These are phyloP conservation scores for Propithecus deckenii DNA, from an alignment of 2,797 vertebrate genomes.

Conservation along the genomic window DNA sequence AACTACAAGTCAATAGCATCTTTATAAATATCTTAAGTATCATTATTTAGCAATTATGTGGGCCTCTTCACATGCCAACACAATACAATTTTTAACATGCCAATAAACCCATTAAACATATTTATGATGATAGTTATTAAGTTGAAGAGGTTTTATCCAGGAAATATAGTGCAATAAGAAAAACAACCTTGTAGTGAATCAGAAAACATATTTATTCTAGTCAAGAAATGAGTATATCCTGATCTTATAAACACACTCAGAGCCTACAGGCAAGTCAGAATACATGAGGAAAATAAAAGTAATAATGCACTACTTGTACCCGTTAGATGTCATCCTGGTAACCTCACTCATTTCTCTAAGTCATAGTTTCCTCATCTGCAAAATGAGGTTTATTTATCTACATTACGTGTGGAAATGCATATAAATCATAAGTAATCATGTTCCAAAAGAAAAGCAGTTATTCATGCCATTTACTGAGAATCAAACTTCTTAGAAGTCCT, in stretches of 20 bases:
- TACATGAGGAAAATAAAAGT: background rate
- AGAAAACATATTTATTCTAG: slow-evolving; percentile 44
- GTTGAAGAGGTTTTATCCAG: slow-evolving; percentile 64
- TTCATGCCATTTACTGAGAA: slow-evolving; percentile 2
- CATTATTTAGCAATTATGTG: slow-evolving; percentile 79
- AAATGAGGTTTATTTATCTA: background rate
- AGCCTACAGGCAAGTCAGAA: background rate
- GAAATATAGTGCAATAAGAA: slow-evolving; percentile 65
- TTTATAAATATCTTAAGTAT: slow-evolving; percentile 79
- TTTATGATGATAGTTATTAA: slow-evolving; percentile 73
- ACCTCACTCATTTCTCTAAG: background rate
- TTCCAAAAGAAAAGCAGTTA: slow-evolving; percentile 3
- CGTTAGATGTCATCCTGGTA: background rate
- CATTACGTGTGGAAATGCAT: background rate
- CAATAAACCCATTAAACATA: slow-evolving; percentile 71
- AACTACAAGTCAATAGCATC: slow-evolving; percentile 60
- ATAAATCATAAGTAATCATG: background rate
- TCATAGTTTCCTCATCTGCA: slow-evolving; percentile 4
- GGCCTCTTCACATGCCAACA: slow-evolving; percentile 58
- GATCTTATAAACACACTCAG: background rate
- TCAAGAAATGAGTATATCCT: background rate
- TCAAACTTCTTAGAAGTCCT: slow-evolving; percentile 23
- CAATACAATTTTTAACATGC: slow-evolving; percentile 67
- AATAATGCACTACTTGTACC: background rate
- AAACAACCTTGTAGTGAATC: slow-evolving; percentile 46